phyloP scores from a whole-genome alignment of 2,113 vertebrate species.

The Bubo bubo region DNA sequence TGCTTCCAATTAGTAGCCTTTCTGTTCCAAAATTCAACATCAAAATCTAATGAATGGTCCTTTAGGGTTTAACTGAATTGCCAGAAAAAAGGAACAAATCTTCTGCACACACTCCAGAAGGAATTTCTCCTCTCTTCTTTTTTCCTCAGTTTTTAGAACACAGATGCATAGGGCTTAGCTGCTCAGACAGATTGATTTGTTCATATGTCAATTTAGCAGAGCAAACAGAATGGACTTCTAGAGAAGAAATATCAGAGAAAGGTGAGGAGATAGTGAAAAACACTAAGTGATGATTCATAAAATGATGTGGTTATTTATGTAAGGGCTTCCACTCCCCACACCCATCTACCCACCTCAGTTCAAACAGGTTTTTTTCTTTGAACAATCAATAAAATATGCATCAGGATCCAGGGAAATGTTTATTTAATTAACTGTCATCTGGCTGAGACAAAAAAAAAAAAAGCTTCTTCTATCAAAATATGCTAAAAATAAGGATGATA shows the following conservation, averaged over 20 bases:
- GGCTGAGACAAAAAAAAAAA: slow-evolving; percentile 11
- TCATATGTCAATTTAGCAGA: slow-evolving; percentile 25
- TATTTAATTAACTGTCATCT: slow-evolving; percentile 52
- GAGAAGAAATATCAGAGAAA: background rate
- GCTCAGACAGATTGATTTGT: slow-evolving; percentile 48
- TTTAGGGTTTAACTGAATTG: background rate
- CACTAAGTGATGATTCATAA: background rate
- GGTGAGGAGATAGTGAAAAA: background rate
- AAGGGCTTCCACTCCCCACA: background rate
- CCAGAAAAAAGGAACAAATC: background rate
- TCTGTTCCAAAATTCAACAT: background rate
- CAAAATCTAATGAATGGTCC: background rate
- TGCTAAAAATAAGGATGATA: slow-evolving; percentile 12
- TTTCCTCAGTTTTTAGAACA: background rate
- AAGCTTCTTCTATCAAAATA: slow-evolving; percentile 3
- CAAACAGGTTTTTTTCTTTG: slow-evolving; percentile 49
- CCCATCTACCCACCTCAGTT: background rate
- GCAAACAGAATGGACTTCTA: background rate
- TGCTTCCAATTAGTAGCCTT: background rate
- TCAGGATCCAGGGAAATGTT: background rate
- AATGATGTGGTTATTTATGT: slow-evolving; percentile 41
- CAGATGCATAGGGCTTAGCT: background rate
- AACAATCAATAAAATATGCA: slow-evolving; percentile 54
- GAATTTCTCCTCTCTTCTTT: background rate
- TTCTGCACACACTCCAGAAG: background rate